Evolutionary conservation across 2,113 vertebrate genomes (phyloP), one percentile per base, ranked within the genome.

Genomic region (Hippocampus mohnikei): DNA sequence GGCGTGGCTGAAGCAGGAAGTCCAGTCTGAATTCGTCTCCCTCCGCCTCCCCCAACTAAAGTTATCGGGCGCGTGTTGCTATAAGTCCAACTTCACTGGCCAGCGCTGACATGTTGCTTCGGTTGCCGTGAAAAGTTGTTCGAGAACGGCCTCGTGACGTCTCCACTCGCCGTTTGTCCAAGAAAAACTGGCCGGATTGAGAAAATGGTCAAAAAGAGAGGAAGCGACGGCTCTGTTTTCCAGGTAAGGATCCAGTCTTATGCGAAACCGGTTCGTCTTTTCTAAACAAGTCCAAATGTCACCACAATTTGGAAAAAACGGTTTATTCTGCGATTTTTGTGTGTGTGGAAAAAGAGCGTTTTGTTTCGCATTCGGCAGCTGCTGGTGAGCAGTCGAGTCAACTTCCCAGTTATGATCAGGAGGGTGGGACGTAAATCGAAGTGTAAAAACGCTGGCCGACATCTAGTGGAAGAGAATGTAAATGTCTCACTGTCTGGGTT

Each of bases 1-100:
- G 66, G 23, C 23, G 50, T 1, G 2, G 37, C 83, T 85, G 83
- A 71, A 62, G 67, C 83, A 79, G 89, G 89, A 90, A 90, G 84
- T 78, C 4, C 20, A 20, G 18, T 50, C 18, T 50, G 18, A 50
- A 1, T 5, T 50, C 18, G 18, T 50, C 18, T 8, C 18, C 18
- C 18, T 50, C 48, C 48, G 48, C 48, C 48, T 50, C 48, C 7
- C 48, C 33, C 33, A 6, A 8, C 12, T 48, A 18, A 50, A 50
- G 15, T 21, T 50, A 2, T 20, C 18, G 5, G 46, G 15, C 0
- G 46, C 1, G 16, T 6, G 33, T 37, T 37, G 33, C 29, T 33
- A 4, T 33, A 33, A 33, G 29, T 48, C 16, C 7, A 20, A 18
- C 18, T 20, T 21, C 7, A 18, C 5, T 8, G 52, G 11, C 52